Base-by-base conservation (phyloP, 64 coral and sea anemone species). In the Porites australiensis region DNA sequence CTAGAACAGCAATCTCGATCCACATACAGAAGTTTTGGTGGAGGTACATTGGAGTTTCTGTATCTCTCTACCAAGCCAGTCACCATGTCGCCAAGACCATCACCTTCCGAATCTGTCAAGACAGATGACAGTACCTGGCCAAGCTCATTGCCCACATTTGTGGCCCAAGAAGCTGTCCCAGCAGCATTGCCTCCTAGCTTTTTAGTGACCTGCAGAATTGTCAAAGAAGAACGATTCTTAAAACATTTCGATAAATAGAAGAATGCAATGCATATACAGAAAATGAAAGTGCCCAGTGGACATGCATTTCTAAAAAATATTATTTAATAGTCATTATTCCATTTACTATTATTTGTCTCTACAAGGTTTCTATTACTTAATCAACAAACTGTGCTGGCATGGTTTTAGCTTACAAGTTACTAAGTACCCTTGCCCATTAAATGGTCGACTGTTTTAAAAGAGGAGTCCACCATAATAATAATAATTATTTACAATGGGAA, bases 131-230 rank as follows among this genome's bases (percentile, higher is more conserved):
- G 53, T 2, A 95, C 27, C 52, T 90, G 61, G 0, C 88, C 94
- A 6, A 71, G 61, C 22, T 95, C 79, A 45, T 95, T 95, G 10
- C 87, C 94, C 11, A 91, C 82, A 49, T 95, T 95, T 4, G 94
- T 95, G 19, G 69, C 61, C 89, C 94, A 96, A 6, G 71, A 15
- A 11, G 88, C 88, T n/a, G 93, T 72, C 2, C 23, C 10, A 7
- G 53, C 53, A 11, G 2, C 53, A 5, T 7, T 7, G 0, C 46
- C 77, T n/a, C 4, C 0, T 0, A 51, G 77, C 50, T 79, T 79
- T 55, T 79, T 0, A 37, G 27, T 37, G 27, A 37, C 27, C 27
- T 79, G 47, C 77, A 79, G 21, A 90, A 54, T 59, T 90, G 79
- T 52, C 71, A 71, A 18, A 76, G 79, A 19, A 76, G 81, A 59